phyloP scores from a whole-genome alignment of 2,888 invertebrate species.

The Homarus gammarus region DNA sequence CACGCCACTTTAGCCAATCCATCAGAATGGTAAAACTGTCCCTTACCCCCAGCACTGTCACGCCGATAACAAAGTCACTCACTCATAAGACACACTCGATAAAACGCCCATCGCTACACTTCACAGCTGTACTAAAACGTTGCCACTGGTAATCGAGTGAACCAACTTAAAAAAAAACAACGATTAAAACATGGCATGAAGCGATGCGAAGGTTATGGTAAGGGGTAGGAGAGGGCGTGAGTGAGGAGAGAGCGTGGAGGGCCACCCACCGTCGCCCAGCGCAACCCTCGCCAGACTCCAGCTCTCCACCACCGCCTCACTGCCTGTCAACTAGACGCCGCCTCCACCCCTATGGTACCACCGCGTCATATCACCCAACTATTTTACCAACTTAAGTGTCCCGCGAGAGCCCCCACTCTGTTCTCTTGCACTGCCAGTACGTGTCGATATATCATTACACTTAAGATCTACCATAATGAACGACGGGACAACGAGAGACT shows the following conservation, averaged over 20 bases:
- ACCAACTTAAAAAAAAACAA: no score
- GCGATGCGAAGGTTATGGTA: not conserved
- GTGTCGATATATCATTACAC: not conserved
- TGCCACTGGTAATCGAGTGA: no score
- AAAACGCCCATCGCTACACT: not conserved
- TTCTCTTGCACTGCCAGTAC: not conserved
- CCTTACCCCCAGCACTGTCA: not conserved
- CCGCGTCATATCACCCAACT: not conserved
- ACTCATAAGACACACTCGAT: no score
- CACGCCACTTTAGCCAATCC: constrained; percentile 24
- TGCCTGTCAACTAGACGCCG: constrained; percentile 11
- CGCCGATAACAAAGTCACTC: no score
- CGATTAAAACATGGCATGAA: not conserved
- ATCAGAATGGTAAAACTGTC: not conserved
- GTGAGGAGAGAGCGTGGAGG: not conserved
- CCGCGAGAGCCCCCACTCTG: not conserved
- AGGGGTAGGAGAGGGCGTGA: no score
- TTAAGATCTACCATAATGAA: not conserved
- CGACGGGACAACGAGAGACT: not conserved
- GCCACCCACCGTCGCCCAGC: not conserved
- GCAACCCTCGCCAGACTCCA: not conserved
- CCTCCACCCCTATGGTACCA: constrained; percentile 5
- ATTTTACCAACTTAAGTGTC: not conserved
- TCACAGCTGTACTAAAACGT: not conserved
- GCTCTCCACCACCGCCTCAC: not conserved